phyloP scores from a whole-genome alignment of 2,797 vertebrate species.

The Spinus pinus region DNA sequence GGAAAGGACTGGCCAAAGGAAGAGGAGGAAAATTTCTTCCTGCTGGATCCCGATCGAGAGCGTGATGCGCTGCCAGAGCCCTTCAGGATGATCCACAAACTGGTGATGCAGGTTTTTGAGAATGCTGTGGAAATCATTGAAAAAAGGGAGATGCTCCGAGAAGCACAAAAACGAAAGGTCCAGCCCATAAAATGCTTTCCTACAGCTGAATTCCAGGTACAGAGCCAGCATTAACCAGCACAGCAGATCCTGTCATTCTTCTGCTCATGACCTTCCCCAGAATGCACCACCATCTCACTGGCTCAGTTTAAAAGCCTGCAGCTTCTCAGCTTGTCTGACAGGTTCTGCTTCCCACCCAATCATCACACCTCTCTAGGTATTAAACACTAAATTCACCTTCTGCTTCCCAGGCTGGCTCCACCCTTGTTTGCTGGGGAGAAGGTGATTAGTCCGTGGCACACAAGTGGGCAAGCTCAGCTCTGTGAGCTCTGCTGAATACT shows the following conservation, averaged over 20 bases:
- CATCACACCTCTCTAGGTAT: not conserved
- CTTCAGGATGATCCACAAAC: slow-evolving; percentile 74
- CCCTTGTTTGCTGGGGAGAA: not conserved
- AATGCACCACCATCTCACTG: not conserved
- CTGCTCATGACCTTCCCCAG: not conserved
- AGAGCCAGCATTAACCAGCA: not conserved
- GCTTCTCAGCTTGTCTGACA: slow-evolving; percentile 8
- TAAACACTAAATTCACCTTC: slow-evolving; percentile 6
- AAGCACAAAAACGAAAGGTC: slow-evolving; percentile 4
- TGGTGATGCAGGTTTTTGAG: slow-evolving; percentile 71
- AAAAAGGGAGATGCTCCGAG: slow-evolving; percentile 28
- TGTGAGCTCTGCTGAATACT: not conserved
- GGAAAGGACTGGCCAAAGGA: slow-evolving; percentile 73
- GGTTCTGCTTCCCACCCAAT: slow-evolving; percentile 29
- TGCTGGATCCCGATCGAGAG: slow-evolving; percentile 58
- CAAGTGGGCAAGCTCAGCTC: not conserved
- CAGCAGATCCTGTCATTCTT: not conserved
- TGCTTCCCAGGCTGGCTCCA: slow-evolving; percentile 9
- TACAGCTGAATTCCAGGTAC: slow-evolving; percentile 71
- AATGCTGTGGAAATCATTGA: slow-evolving; percentile 73
- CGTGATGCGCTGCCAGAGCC: slow-evolving; percentile 75
- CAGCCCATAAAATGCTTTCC: slow-evolving; percentile 56
- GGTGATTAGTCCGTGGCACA: not conserved
- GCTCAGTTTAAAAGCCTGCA: not conserved
- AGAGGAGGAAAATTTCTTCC: slow-evolving; percentile 52